Evolutionary conservation across 2,888 invertebrate species (phyloP).

Genomic region (Norana najaformis): DNA sequence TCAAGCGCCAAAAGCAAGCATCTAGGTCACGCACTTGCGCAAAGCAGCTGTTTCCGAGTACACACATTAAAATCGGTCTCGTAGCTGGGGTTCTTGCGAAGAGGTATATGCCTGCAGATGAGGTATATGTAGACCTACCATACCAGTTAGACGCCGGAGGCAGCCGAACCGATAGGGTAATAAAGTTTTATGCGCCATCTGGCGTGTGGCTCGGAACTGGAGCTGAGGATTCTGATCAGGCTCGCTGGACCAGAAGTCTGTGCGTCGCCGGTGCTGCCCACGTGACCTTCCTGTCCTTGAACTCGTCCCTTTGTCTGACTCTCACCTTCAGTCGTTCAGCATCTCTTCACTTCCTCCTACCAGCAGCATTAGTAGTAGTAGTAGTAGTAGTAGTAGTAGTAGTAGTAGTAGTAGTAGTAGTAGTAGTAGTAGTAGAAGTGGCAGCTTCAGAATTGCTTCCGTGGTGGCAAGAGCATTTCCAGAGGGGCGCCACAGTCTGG

Average conservation of each 20-base stretch:
- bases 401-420: no score
- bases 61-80: constrained; percentile 6
- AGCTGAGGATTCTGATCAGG: neutral
- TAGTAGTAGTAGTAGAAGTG: no score
- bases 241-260: neutral
- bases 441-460: no score
- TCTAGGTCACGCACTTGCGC: neutral
- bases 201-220: neutral
- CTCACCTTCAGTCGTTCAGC: neutral
- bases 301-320: neutral
- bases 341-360: neutral
- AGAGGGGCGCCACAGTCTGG: no score
- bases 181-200: constrained; percentile 20
- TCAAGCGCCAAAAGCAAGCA: neutral
- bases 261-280: neutral
- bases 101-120: neutral
- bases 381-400: no score
- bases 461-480: no score
- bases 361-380: neutral
- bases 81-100: constrained; percentile 5
- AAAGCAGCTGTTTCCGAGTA: neutral
- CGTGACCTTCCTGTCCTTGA: neutral
- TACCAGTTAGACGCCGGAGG: neutral
- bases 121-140: neutral
- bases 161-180: constrained; percentile 7